Conservation (phyloP, 1,140 invertebrate genomes). For the Halotydeus destructor region DNA sequence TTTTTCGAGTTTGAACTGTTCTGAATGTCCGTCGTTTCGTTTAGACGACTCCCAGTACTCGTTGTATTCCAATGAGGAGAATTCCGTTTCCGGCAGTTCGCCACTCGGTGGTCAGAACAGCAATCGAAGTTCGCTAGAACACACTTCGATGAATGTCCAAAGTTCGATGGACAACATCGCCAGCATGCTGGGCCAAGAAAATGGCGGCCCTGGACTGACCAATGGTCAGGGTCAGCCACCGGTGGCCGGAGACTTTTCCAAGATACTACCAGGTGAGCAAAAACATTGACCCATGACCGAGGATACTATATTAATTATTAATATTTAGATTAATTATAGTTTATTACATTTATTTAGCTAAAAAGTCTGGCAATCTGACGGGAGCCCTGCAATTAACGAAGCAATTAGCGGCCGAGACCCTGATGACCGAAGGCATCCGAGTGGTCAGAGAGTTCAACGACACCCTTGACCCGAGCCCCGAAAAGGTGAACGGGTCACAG, state of each 20-base stretch:
- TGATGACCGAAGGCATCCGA: conserved; percentile 24
- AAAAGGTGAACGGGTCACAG: conserved; percentile 6
- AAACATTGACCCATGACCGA: neutral
- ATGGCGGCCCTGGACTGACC: conserved; percentile 15
- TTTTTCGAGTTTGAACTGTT: too few species aligned
- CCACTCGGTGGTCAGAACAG: too few species aligned
- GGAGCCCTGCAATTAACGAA: conserved; percentile 20
- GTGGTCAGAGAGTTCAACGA: conserved; percentile 22
- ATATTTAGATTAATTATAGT: conserved; percentile 7
- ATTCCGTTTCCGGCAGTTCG: too few species aligned
- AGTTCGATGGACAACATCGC: too few species aligned
- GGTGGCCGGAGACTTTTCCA: conserved; percentile 5
- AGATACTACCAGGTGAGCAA: conserved; percentile 8
- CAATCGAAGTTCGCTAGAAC: too few species aligned
- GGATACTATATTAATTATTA: neutral
- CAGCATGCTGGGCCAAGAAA: too few species aligned
- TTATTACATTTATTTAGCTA: conserved; percentile 4
- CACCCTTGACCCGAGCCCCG: too few species aligned
- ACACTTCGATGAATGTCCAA: too few species aligned
- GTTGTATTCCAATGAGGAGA: conserved; percentile 17
- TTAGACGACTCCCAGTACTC: conserved; percentile 20
- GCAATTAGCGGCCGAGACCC: conserved; percentile 23
- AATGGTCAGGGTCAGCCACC: conserved; percentile 12
- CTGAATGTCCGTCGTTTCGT: too few species aligned
- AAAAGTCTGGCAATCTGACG: conserved; percentile 15